Conservation (phyloP, 1,140 invertebrate genomes). For the Heliothis subflexa region DNA sequence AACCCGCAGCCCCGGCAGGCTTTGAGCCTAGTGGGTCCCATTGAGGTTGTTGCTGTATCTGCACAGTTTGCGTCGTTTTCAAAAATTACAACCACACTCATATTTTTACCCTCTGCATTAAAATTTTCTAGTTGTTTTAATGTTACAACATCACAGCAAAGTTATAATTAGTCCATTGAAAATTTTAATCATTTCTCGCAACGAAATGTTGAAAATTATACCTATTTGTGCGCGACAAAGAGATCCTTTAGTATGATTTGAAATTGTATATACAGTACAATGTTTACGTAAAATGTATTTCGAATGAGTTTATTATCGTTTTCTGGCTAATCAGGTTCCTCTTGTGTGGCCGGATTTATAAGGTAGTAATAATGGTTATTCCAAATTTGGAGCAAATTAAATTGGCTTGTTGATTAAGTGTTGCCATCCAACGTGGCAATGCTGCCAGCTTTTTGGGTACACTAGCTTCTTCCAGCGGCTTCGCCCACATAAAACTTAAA, state of each 20-base stretch:
- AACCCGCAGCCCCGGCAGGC: too few species aligned
- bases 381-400: too few species aligned
- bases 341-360: too few species aligned
- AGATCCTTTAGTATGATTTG: not conserved
- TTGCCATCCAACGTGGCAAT: too few species aligned
- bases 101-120: not conserved
- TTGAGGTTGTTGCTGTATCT: too few species aligned
- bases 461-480: too few species aligned
- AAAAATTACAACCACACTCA: too few species aligned
- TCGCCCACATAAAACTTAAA: too few species aligned
- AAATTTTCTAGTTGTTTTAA: not conserved
- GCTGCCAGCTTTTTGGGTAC: too few species aligned
- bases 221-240: not conserved
- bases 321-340: not conserved
- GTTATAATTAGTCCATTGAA: constrained; percentile 43
- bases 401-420: too few species aligned
- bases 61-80: not conserved
- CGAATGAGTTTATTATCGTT: not conserved
- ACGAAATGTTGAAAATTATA: constrained; percentile 2
- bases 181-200: constrained; percentile 34
- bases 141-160: not conserved
- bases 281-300: not conserved
- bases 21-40: too few species aligned
- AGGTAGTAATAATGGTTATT: too few species aligned
- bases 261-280: not conserved